Evolutionary conservation across 2,113 vertebrate species (phyloP).

Genomic region (Phainopepla nitens): DNA sequence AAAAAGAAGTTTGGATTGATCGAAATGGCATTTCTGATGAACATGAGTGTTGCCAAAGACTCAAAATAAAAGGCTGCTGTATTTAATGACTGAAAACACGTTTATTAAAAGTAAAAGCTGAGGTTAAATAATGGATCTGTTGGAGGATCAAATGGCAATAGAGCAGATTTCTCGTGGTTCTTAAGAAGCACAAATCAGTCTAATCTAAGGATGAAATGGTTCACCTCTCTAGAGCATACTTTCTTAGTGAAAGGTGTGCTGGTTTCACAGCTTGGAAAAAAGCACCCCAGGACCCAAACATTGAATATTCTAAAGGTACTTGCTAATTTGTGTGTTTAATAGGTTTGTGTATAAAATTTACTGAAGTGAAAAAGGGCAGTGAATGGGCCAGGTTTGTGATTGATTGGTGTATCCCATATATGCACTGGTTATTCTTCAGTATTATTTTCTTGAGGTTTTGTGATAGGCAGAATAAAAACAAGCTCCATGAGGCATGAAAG

Average conservation of each 20-base stretch:
- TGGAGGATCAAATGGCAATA: background rate
- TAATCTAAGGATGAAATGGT: background rate
- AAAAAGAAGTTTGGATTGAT: background rate
- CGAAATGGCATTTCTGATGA: background rate
- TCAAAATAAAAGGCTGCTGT: background rate
- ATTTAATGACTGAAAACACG: background rate
- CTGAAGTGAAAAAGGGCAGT: background rate
- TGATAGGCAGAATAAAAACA: background rate
- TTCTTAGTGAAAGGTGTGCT: background rate
- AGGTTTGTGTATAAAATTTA: background rate
- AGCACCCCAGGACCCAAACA: background rate
- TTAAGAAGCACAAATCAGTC: background rate
- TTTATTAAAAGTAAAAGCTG: background rate
- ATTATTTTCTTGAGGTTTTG: background rate
- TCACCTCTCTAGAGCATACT: background rate
- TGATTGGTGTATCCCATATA: background rate
- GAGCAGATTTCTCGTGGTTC: background rate
- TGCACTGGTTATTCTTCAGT: background rate
- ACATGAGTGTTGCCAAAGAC: background rate
- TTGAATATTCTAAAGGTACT: background rate
- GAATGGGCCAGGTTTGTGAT: background rate
- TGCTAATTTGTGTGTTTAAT: background rate
- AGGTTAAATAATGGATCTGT: background rate
- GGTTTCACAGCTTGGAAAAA: background rate
- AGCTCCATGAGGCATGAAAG: background rate